Evolutionary conservation across 2,113 vertebrate species (phyloP), one percentile per base, ranked within the genome.

Genomic region (Stomatorhinus ivindoensis): DNA sequence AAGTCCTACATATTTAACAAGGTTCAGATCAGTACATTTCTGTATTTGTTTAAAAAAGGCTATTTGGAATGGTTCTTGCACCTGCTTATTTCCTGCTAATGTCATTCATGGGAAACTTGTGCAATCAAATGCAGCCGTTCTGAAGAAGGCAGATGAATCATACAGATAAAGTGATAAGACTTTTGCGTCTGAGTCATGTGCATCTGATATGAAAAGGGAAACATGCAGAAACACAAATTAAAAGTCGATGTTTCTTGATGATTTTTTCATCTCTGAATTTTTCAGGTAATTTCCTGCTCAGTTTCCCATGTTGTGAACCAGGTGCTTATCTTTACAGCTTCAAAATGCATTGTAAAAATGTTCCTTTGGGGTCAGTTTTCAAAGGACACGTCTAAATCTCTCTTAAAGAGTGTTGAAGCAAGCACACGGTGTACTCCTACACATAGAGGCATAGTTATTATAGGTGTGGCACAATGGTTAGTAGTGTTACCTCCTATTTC

Each of bases 101-200:
- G 6, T 83, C 42, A 50, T 86, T 86, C 24, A 55, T 3, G 48
- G 13, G 50, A 53, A 86, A 87, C 50, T 87, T 87, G 85, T 55
- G 50, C 85, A 87, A 53, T 87, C 47, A 55, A 19, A 15, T 53
- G 50, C 85, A 53, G 47, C n/a, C 47, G 31, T 31, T 86, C 48
- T 86, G 48, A 46, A 55, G 85, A 87, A 87, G 85, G 6, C 85
- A 87, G 50, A 87, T 87, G 31, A 53, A 55, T 51, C 27, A 53
- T 51, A 35, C 27, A 87, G 85, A 87, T 87, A 55, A 53, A 35
- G 15, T 4, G 19, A 47, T 84, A 39, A 53, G 48, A 51, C 39
- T 87, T 35, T 39, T 31, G 48, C 13, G 2, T 50, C 27, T 35
- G 48, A 87, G 85, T 53, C 24, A 8, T 87, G 85, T 53, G 48